Evolutionary conservation across 2,113 vertebrate species (phyloP), one percentile per base, ranked within the genome.

Genomic region (Xiphophorus couchianus): DNA sequence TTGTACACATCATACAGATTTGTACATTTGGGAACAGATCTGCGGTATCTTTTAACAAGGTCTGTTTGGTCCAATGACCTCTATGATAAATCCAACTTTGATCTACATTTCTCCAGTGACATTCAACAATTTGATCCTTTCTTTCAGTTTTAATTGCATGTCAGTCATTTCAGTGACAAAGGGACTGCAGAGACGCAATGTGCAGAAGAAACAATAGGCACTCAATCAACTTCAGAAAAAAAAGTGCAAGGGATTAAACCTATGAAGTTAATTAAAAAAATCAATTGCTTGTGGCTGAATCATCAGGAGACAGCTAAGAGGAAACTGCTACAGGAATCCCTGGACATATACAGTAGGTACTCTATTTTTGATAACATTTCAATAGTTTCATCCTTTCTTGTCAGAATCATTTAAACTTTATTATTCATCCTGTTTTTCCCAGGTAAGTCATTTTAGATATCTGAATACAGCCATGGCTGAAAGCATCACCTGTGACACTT

Each of bases 401-500:
- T 72, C 64, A 44, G 28, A 25, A 73, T 76, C 66, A 76, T 70
- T 76, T 64, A 66, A 51, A 66, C 70, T 28, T 3, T 2, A 74
- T 82, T 80, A 65, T 62, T 58, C 27, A 11, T 54, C 30, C 72
- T 74, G 62, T 31, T 66, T 42, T 19, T 64, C 54, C 65, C 13
- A 37, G 14, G 7, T 14, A 22, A 73, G 67, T 69, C 27, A 71
- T 81, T 71, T 65, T 5, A 54, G 61, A 74, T 35, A 51, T 69
- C 0, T 66, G n/a, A 76, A 78, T 60, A 66, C 66, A 75, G 62
- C 15, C 1, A 73, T 1, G 60, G n/a, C 67, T 84, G 73, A 82
- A 85, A 80, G 74, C 65, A 62, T 44, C 71, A 83, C 83, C 77
- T 73, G 77, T 75, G 71, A 64, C 74, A 4, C 54, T 72, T 48